Percentiles rank a stretch among this genome's conserved stretches.
Evolutionary conservation across 2,888 invertebrate species (phyloP).

Genomic region (Chymomyza caudatula): DNA sequence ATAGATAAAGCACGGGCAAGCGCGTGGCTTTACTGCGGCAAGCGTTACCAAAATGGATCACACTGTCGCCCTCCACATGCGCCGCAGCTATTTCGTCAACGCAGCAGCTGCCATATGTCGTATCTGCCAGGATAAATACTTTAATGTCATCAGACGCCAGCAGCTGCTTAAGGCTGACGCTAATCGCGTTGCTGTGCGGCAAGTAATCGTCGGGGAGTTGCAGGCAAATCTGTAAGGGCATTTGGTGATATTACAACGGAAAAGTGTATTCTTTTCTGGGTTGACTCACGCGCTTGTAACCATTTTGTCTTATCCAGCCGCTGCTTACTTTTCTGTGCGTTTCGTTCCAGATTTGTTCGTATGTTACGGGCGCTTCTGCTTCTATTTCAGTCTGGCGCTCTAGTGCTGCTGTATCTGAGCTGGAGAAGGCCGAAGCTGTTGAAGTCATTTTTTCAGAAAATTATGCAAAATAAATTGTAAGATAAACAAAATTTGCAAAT

Average conservation of each 20-base stretch:
- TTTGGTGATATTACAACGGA: not conserved
- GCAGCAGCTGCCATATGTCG: slow-evolving; percentile 90
- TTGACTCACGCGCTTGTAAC: slow-evolving; percentile 82
- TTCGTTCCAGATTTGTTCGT: slow-evolving; percentile 75
- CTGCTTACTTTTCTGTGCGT: slow-evolving; percentile 67
- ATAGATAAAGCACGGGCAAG: slow-evolving; percentile 87
- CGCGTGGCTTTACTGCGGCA: slow-evolving; percentile 88
- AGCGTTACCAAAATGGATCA: slow-evolving; percentile 94
- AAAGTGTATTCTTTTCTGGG: not conserved
- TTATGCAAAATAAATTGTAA: slow-evolving; percentile 19
- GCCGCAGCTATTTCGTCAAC: slow-evolving; percentile 87
- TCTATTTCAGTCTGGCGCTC: slow-evolving; percentile 66
- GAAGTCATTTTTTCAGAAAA: slow-evolving; percentile 34
- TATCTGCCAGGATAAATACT: slow-evolving; percentile 91
- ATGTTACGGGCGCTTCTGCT: slow-evolving; percentile 33
- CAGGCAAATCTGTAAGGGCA: slow-evolving; percentile 84
- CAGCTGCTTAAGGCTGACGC: slow-evolving; percentile 79
- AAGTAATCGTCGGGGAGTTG: slow-evolving; percentile 94
- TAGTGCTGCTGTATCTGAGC: slow-evolving; percentile 69
- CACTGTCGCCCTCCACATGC: slow-evolving; percentile 89
- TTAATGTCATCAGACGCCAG: slow-evolving; percentile 77
- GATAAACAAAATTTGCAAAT: slow-evolving; percentile 41
- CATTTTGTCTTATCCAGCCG: slow-evolving; percentile 85
- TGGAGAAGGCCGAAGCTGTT: slow-evolving; percentile 72
- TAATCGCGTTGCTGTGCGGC: slow-evolving; percentile 83